Conservation (phyloP, 2,797 vertebrate species). For the Meriones psammophilus region DNA sequence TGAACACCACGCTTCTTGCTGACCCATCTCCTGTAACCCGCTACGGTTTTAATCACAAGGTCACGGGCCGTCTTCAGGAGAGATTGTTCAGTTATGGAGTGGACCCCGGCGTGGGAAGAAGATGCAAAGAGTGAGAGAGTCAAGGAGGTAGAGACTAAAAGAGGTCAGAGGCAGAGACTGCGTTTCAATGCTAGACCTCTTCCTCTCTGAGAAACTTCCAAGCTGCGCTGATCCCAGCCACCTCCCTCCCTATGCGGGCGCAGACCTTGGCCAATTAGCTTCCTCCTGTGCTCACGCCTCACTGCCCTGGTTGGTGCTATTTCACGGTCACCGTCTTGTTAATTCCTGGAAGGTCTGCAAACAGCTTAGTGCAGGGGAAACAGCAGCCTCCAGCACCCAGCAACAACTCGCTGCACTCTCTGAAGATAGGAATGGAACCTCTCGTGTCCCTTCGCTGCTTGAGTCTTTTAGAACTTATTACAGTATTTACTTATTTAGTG, state of each 20-base stretch:
- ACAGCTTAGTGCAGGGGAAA: not conserved
- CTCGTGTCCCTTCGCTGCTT: not conserved
- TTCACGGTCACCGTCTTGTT: not conserved
- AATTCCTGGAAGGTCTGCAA: not conserved
- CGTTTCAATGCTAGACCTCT: not conserved
- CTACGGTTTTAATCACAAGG: not conserved
- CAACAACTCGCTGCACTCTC: not conserved
- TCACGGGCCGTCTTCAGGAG: not conserved
- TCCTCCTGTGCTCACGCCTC: not conserved
- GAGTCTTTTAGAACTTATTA: not conserved
- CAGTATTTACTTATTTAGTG: not conserved
- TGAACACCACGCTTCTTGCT: no score
- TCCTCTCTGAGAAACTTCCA: not conserved
- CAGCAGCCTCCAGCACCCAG: not conserved
- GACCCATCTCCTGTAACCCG: not conserved
- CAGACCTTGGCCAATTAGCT: not conserved
- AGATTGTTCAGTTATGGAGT: not conserved
- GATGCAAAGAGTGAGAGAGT: not conserved
- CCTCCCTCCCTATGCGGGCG: not conserved
- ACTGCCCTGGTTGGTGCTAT: not conserved
- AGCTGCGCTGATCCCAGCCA: fast-evolving
- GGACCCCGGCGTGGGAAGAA: not conserved
- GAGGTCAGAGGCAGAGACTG: not conserved
- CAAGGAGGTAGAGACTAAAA: not conserved
- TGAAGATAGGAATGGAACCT: not conserved